These are phyloP conservation scores for Ptiloglossa arizonensis DNA, from an alignment of 1,140 invertebrate genomes.

Conservation along the genomic window DNA sequence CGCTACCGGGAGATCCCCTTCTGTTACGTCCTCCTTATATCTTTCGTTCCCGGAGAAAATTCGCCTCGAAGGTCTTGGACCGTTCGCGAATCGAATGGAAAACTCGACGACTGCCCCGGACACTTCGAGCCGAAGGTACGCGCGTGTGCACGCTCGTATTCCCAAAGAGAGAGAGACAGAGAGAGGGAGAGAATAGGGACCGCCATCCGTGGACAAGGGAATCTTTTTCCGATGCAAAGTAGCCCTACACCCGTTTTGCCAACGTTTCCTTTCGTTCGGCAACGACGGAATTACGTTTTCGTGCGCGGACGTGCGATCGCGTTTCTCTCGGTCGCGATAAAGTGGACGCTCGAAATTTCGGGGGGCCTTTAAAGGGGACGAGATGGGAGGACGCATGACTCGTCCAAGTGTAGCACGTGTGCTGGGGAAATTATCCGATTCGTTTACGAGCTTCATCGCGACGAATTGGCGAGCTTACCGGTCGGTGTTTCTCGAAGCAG, in stretches of 20 bases:
- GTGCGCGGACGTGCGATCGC: neutral
- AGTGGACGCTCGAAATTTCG: too few species aligned
- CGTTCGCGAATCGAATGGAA: slow-evolving; percentile 50
- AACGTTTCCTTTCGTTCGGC: neutral
- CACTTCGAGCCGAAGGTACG: neutral
- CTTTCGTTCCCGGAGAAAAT: slow-evolving; percentile 44
- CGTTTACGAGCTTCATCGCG: too few species aligned
- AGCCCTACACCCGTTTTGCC: neutral
- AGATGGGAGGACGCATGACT: too few species aligned
- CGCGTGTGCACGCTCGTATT: neutral
- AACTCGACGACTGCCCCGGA: slow-evolving; percentile 48
- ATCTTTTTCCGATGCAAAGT: slow-evolving; percentile 57
- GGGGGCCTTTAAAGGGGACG: too few species aligned
- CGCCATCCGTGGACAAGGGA: neutral
- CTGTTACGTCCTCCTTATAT: slow-evolving; percentile 14
- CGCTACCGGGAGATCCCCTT: neutral
- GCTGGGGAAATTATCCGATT: too few species aligned
- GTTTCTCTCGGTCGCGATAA: too few species aligned
- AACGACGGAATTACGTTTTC: neutral
- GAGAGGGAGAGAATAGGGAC: too few species aligned
- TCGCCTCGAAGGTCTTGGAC: slow-evolving; percentile 33
- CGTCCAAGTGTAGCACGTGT: too few species aligned
- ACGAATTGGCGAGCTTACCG: too few species aligned
- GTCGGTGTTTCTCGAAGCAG: too few species aligned
- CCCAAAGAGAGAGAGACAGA: neutral